These are phyloP conservation scores for Liparis tanakae DNA, from an alignment of 2,797 vertebrate genomes.

Conservation along the genomic window DNA sequence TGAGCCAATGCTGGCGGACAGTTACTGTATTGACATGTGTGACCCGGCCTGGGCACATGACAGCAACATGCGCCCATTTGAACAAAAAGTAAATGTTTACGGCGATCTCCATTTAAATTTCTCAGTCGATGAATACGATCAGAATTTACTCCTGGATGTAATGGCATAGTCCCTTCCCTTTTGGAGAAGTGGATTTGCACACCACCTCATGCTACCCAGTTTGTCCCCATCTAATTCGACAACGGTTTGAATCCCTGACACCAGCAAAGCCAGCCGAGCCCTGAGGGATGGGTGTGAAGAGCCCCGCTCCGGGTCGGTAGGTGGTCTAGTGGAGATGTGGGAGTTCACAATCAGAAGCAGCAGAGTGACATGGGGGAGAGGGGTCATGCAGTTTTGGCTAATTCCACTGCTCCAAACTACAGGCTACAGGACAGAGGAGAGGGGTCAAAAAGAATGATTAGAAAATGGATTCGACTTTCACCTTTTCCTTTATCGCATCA, in stretches of 20 bases:
- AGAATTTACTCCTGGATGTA: not conserved
- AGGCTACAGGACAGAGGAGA: slow-evolving; percentile 70
- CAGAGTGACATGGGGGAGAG: slow-evolving; percentile 74
- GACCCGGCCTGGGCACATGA: not conserved
- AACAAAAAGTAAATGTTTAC: not conserved
- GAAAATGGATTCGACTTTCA: slow-evolving; percentile 99
- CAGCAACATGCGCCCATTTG: not conserved
- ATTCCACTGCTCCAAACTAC: slow-evolving; percentile 97
- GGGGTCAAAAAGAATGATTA: slow-evolving; percentile 86
- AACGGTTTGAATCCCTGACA: slow-evolving; percentile 22
- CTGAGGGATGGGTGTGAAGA: slow-evolving; percentile 46
- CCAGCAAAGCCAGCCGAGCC: slow-evolving; percentile 43
- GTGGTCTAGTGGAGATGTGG: slow-evolving; percentile 87
- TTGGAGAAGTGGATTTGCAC: not conserved
- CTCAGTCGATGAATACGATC: not conserved
- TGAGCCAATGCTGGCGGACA: not conserved
- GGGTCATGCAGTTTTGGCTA: slow-evolving; percentile 95
- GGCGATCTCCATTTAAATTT: not conserved
- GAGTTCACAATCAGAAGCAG: slow-evolving; percentile 83
- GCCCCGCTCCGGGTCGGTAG: slow-evolving; percentile 69
- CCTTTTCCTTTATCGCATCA: slow-evolving; percentile 99
- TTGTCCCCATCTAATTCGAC: not conserved
- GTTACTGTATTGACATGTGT: not conserved
- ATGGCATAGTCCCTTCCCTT: not conserved
- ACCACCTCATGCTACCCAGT: not conserved